Evolutionary conservation across 2,888 invertebrate species (phyloP).

Genomic region (Diadegma fenestrale): DNA sequence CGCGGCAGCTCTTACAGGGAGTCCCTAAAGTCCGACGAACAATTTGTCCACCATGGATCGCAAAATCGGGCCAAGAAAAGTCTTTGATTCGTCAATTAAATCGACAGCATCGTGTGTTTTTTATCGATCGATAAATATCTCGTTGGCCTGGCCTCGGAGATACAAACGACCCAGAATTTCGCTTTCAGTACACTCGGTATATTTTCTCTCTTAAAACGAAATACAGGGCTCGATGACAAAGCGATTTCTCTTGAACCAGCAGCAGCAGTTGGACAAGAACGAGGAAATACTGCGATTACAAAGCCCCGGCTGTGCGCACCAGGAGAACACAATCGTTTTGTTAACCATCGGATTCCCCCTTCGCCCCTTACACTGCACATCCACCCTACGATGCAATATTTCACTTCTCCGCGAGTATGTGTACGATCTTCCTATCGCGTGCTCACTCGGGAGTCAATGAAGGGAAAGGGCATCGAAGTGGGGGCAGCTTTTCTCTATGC

Average conservation of each 20-base stretch:
- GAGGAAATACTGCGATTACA: constrained; percentile 39
- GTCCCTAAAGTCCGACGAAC: background rate
- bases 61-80: background rate
- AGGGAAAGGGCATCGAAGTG: background rate
- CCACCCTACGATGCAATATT: constrained; percentile 53
- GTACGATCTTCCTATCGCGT: constrained; percentile 55
- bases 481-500: background rate
- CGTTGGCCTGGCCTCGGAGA: background rate
- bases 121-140: background rate
- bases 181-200: constrained; percentile 4
- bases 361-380: background rate
- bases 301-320: constrained; percentile 51
- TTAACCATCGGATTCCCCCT: constrained; percentile 19
- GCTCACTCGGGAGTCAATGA: constrained; percentile 49
- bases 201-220: constrained; percentile 25
- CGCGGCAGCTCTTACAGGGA: background rate
- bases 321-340: constrained; percentile 46
- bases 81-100: too few species aligned
- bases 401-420: constrained; percentile 22
- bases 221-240: constrained; percentile 60
- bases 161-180: background rate
- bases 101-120: too few species aligned
- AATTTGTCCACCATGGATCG: background rate
- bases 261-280: constrained; percentile 44
- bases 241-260: constrained; percentile 35